Evolutionary conservation across 2,888 invertebrate genomes (phyloP), one percentile per base, ranked within the genome.

Genomic region (Escarpia spicata): DNA sequence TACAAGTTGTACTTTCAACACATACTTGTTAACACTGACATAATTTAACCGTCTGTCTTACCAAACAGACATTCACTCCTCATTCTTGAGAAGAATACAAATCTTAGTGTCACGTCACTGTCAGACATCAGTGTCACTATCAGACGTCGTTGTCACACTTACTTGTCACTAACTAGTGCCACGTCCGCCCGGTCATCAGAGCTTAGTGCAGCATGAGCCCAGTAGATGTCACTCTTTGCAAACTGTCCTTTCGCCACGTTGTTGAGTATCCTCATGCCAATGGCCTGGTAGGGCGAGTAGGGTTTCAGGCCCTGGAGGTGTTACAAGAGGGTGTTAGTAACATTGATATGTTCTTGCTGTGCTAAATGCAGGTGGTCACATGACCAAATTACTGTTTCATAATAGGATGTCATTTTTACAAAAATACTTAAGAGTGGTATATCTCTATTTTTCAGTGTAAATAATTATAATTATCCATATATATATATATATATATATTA

Each of bases 281-380:
- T 97, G 0, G 98, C 98, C 94, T 97, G 97, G 96, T 98, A 98
- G 92, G 97, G 97, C 0, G 98, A 98, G 96, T 97, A 98, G 52
- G 98, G 97, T 93, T 97, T 97, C 26, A 98, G 97, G 60, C 98
- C 98, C 98, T 98, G 95, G 6, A 94, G 93, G 75, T 52, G 91
- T 75, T 92, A 91, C 26, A 19, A 75, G n/a, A 8, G n/a, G 91
- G 31, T 91, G 12, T n/a, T 3, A 91, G 15, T 43, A 91, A 43
- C 19, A 91, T 91, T 31, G 26, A 19, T 44, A 91, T 31, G 26
- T 31, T 19, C 91, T 44, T 91, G 44, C 75, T 75, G n/a, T 75
- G 6, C 19, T 75, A 75, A 75, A 75, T 75, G 26, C n/a, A 75
- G 75, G 19, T 75, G 6, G 26, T 75, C 19, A 75, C 75, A 75